Evolutionary conservation across 2,888 invertebrate species (phyloP).

Genomic region (Caenorhabditis parvicauda): DNA sequence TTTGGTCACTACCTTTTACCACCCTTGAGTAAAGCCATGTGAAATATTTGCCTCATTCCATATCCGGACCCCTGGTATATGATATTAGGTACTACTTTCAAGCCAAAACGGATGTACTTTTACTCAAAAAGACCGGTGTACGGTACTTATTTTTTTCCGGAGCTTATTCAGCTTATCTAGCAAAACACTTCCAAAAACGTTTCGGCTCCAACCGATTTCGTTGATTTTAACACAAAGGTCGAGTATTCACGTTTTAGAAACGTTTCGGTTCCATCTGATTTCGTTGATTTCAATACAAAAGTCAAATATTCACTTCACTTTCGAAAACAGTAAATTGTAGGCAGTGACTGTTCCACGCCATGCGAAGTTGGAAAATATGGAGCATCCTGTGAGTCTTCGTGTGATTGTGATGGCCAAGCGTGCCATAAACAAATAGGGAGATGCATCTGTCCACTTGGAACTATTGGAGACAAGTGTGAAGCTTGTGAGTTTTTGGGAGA

Average conservation of each 20-base stretch:
- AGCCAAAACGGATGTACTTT: too few species aligned
- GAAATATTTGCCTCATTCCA: too few species aligned
- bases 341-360: conserved; percentile 35
- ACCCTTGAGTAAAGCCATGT: too few species aligned
- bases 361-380: conserved; percentile 34
- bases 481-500: conserved; percentile 14
- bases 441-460: conserved; percentile 41
- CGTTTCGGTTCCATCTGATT: background rate
- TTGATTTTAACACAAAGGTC: background rate
- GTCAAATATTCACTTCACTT: background rate
- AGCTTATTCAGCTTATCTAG: too few species aligned
- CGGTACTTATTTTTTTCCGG: too few species aligned
- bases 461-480: conserved; percentile 47
- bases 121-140: too few species aligned
- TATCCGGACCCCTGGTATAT: too few species aligned
- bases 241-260: background rate
- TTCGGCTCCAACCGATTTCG: too few species aligned
- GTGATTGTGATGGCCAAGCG: conserved; percentile 47
- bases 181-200: too few species aligned
- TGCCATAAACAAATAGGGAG: conserved; percentile 51
- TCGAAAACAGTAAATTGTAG: conserved; percentile 6
- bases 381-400: conserved; percentile 35
- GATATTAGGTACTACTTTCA: too few species aligned
- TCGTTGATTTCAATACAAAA: too few species aligned
- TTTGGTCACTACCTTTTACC: background rate